A percentile compares a stretch with the other conserved stretches of the same genome.
These are phyloP conservation scores for Bucco capensis DNA, from an alignment of 2,113 vertebrate species.

Conservation along the genomic window DNA sequence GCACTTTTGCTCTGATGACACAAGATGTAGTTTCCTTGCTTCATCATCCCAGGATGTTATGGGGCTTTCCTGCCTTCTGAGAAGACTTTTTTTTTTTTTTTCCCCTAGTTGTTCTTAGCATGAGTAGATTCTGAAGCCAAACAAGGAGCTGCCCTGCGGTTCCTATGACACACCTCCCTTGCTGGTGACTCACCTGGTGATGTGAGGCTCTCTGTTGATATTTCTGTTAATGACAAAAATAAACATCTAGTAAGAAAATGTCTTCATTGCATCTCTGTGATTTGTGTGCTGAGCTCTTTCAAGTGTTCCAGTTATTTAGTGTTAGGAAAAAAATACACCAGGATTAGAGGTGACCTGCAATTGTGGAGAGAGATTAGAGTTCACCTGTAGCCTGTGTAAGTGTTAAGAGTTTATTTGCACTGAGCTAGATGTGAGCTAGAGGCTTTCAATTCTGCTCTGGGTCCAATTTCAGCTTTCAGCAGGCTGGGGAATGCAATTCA, in stretches of 20 bases:
- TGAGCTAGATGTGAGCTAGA: neutral
- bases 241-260: constrained; percentile 10
- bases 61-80: constrained; percentile 63
- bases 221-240: constrained; percentile 27
- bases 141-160: constrained; percentile 50
- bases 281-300: constrained; percentile 36
- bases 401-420: neutral
- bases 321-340: neutral
- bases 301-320: neutral
- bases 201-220: constrained; percentile 15
- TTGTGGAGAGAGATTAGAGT: neutral
- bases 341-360: neutral
- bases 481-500: neutral
- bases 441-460: neutral
- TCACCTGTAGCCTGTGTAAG: neutral
- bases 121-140: constrained; percentile 46
- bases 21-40: constrained; percentile 54
- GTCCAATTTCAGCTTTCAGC: neutral
- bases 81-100: constrained; percentile 5
- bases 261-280: neutral
- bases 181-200: constrained; percentile 57
- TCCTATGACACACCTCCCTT: constrained; percentile 63
- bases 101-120: constrained; percentile 7
- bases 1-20: constrained; percentile 50
- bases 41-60: constrained; percentile 41